Percentiles rank a stretch among this genome's conserved stretches.
These are phyloP conservation scores for Drosophila pseudotakahashii DNA, from an alignment of 2,888 invertebrate genomes.

Conservation along the genomic window DNA sequence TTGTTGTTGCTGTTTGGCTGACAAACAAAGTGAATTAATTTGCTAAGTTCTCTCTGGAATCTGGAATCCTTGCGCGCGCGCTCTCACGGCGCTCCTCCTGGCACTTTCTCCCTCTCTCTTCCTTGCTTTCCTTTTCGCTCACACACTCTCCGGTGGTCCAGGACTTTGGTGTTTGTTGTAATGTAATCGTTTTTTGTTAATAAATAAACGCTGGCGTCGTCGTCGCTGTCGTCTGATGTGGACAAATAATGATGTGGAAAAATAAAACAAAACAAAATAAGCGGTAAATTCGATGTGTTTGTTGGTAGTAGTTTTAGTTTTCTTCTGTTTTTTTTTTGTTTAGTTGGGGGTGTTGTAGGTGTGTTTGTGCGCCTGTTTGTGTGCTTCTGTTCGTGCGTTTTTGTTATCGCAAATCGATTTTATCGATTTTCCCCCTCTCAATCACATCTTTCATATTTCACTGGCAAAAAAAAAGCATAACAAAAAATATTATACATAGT, in stretches of 20 bases:
- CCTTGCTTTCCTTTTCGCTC: constrained; percentile 13
- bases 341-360: constrained; percentile 19
- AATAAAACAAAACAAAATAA: constrained; percentile 55
- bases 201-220: constrained; percentile 54
- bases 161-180: constrained; percentile 41
- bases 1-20: constrained; percentile 43
- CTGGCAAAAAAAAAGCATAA: constrained; percentile 10
- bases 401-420: constrained; percentile 67
- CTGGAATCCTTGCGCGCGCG: constrained; percentile 58
- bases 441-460: constrained; percentile 26
- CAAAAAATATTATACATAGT: constrained; percentile 33
- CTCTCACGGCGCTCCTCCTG: constrained; percentile 64
- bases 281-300: constrained; percentile 44
- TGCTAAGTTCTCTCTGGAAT: constrained; percentile 16
- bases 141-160: constrained; percentile 28
- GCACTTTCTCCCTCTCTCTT: constrained; percentile 22
- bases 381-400: constrained; percentile 15
- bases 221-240: constrained; percentile 45
- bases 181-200: constrained; percentile 35
- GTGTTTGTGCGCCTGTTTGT: constrained; percentile 12
- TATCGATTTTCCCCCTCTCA: constrained; percentile 65
- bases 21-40: constrained; percentile 47
- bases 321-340: background rate
- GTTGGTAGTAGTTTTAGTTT: constrained; percentile 1
- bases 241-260: constrained; percentile 51